Conservation (phyloP, 2,888 invertebrate species). For the Drosophila nr. medialis region DNA sequence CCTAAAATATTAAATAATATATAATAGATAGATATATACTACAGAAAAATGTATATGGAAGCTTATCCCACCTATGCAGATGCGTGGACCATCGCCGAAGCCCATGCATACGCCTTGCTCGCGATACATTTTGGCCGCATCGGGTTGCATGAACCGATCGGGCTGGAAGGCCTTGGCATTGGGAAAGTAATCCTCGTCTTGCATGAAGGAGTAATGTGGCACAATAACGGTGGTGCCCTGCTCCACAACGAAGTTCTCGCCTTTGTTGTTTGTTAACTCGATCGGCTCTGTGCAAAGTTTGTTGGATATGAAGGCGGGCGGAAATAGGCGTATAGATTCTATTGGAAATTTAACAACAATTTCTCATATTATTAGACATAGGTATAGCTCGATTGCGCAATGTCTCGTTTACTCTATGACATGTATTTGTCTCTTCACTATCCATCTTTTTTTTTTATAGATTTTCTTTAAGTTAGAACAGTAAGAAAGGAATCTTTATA, state of each 20-base stretch:
- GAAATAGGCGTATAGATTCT: slow-evolving; percentile 80
- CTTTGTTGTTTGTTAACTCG: slow-evolving; percentile 72
- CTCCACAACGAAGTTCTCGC: slow-evolving; percentile 62
- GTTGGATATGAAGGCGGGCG: slow-evolving; percentile 64
- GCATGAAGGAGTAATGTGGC: slow-evolving; percentile 72
- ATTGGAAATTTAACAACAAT: neutral
- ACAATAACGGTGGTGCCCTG: slow-evolving; percentile 65
- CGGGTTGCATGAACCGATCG: slow-evolving; percentile 80
- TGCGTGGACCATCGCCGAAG: slow-evolving; percentile 83
- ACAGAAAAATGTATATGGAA: neutral
- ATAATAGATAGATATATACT: neutral
- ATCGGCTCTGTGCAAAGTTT: slow-evolving; percentile 77
- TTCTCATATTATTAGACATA: neutral
- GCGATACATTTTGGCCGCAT: slow-evolving; percentile 73
- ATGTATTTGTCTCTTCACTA: no score
- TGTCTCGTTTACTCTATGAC: no score
- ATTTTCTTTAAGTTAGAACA: neutral
- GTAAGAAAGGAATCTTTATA: neutral
- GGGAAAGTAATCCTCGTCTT: slow-evolving; percentile 75
- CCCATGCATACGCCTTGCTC: slow-evolving; percentile 78
- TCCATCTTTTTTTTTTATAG: neutral
- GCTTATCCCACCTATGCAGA: slow-evolving; percentile 75
- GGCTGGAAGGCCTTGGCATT: slow-evolving; percentile 78
- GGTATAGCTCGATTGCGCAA: no score
- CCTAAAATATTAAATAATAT: slow-evolving; percentile 53